Evolutionary conservation across 2,888 invertebrate genomes (phyloP).

Genomic region (Eilema sororculum): DNA sequence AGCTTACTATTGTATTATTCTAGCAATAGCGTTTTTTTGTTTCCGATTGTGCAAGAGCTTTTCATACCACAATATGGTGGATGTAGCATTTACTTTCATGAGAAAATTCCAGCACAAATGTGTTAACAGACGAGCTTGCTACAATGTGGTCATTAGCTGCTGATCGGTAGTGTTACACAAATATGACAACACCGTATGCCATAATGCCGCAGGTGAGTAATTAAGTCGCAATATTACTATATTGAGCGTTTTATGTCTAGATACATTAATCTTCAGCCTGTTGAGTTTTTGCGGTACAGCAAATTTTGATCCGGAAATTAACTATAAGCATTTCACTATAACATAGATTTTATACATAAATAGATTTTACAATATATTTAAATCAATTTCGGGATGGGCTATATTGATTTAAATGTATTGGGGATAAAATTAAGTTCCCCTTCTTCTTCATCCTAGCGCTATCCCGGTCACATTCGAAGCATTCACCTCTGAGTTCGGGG

Average conservation of each 20-base stretch:
- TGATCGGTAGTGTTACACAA: slow-evolving; percentile 30
- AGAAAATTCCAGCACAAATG: slow-evolving; percentile 6
- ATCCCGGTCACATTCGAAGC: too few species aligned
- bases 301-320: neutral
- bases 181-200: slow-evolving; percentile 14
- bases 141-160: slow-evolving; percentile 21
- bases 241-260: neutral
- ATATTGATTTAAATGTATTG: too few species aligned
- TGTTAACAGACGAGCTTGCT: slow-evolving; percentile 1
- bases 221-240: neutral
- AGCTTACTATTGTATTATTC: neutral
- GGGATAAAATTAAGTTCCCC: too few species aligned
- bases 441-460: too few species aligned
- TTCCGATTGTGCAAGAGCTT: too few species aligned
- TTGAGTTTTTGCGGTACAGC: neutral
- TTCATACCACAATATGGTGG: neutral
- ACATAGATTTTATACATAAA: neutral
- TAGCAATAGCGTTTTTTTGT: too few species aligned
- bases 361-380: too few species aligned
- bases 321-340: neutral
- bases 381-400: too few species aligned
- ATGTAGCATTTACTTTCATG: neutral
- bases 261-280: neutral
- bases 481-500: too few species aligned
- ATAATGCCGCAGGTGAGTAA: neutral